Evolutionary conservation across 2,888 invertebrate species (phyloP).

Genomic region (Slavum lentiscoides): DNA sequence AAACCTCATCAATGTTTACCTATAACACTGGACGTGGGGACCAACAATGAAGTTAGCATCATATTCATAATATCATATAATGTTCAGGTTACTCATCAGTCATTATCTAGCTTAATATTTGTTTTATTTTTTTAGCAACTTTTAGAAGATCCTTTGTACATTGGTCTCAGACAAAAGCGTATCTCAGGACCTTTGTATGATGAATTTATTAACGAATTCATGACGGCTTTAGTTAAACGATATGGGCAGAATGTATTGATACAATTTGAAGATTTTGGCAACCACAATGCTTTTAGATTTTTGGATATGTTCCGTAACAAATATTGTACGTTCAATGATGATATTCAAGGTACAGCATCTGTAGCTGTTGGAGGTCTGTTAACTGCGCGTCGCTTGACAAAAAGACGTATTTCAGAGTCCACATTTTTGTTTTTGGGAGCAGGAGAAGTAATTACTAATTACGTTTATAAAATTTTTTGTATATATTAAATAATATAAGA

Average conservation of each 20-base stretch:
- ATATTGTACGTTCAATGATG: slow-evolving; percentile 98
- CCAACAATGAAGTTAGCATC: slow-evolving; percentile 76
- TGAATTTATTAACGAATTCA: slow-evolving; percentile 94
- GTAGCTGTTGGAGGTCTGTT: slow-evolving; percentile 93
- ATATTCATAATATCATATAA: slow-evolving; percentile 8
- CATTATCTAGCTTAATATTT: background rate
- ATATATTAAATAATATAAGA: too few species aligned
- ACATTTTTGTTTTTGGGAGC: slow-evolving; percentile 89
- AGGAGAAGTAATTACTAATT: slow-evolving; percentile 66
- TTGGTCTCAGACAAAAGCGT: slow-evolving; percentile 85
- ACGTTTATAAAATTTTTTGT: too few species aligned
- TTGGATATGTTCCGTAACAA: slow-evolving; percentile 85
- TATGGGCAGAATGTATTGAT: slow-evolving; percentile 85
- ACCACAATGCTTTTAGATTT: slow-evolving; percentile 93
- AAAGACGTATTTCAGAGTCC: slow-evolving; percentile 81
- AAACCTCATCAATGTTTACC: slow-evolving; percentile 94
- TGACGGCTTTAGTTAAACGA: slow-evolving; percentile 86
- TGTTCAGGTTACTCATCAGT: background rate
- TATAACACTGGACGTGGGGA: slow-evolving; percentile 91
- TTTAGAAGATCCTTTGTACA: slow-evolving; percentile 90
- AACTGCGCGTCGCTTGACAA: slow-evolving; percentile 77
- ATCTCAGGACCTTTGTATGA: slow-evolving; percentile 86
- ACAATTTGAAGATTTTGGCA: slow-evolving; percentile 97
- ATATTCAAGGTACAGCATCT: slow-evolving; percentile 96
- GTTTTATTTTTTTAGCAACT: slow-evolving; percentile 66